phyloP scores from a whole-genome alignment of 2,113 vertebrate species.

The Rana temporaria region DNA sequence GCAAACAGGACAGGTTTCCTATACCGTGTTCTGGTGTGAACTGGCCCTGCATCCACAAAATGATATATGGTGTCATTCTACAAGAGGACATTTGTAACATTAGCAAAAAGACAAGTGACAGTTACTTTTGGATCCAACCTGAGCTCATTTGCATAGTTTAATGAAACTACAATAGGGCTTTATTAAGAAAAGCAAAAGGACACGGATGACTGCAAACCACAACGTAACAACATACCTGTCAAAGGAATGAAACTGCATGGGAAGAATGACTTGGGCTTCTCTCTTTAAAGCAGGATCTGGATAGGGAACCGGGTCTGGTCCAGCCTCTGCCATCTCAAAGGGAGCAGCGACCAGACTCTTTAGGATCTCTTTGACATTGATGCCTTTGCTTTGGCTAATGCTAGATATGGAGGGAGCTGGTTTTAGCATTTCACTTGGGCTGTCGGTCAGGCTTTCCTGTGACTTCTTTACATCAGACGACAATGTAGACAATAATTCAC shows the following conservation, averaged over 20 bases:
- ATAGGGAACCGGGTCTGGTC: conserved; percentile 84
- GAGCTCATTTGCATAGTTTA: too few species aligned
- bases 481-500: conserved; percentile 84
- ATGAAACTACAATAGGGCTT: too few species aligned
- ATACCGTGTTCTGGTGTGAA: too few species aligned
- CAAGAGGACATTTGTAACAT: too few species aligned
- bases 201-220: neutral
- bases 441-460: conserved; percentile 82
- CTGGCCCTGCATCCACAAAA: too few species aligned
- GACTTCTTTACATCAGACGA: conserved; percentile 90
- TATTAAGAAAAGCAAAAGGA: neutral
- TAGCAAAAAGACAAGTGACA: too few species aligned
- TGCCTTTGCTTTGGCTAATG: conserved; percentile 90
- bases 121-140: too few species aligned
- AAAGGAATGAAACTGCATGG: conserved; percentile 97
- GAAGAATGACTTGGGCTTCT: conserved; percentile 85
- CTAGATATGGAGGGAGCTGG: conserved; percentile 82
- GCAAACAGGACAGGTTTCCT: too few species aligned
- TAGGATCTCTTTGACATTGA: conserved; percentile 94
- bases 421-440: conserved; percentile 82
- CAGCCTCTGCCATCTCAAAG: conserved; percentile 82
- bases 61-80: too few species aligned
- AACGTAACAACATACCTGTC: conserved; percentile 84
- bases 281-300: conserved; percentile 89
- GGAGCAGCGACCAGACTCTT: conserved; percentile 93